These are phyloP conservation scores for Onychomys leucogaster DNA, from an alignment of 2,797 vertebrate genomes.

Conservation along the genomic window DNA sequence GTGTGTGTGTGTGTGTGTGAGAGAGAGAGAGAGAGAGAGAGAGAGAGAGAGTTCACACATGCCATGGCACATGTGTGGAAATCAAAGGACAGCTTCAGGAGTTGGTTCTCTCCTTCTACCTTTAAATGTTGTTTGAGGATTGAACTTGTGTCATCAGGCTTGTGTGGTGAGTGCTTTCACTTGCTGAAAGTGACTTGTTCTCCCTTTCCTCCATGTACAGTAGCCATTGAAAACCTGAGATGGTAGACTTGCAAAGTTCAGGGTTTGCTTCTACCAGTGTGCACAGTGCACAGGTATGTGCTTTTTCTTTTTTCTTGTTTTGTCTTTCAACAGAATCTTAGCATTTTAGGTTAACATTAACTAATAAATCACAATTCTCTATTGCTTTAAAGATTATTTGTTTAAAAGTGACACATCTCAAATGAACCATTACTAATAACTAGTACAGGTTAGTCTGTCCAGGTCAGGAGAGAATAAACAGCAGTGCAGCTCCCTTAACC, in stretches of 20 bases:
- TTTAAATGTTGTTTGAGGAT: neutral
- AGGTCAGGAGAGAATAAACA: slow-evolving; percentile 78
- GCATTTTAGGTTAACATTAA: slow-evolving; percentile 81
- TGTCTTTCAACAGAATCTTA: neutral
- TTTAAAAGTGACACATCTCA: slow-evolving; percentile 78
- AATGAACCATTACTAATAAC: slow-evolving; percentile 74
- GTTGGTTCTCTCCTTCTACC: neutral
- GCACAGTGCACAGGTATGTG: neutral
- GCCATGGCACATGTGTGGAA: neutral
- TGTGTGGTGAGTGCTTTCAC: neutral
- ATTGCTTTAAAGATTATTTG: slow-evolving; percentile 75
- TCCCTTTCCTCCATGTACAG: neutral
- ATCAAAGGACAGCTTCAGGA: neutral
- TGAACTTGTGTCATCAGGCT: neutral
- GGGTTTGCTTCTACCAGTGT: neutral
- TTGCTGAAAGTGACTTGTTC: neutral
- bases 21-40: too few relatives aligned
- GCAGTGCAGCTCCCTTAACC: slow-evolving; percentile 84
- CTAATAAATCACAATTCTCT: slow-evolving; percentile 86
- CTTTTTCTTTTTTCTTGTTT: too few relatives aligned
- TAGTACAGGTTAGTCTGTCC: slow-evolving; percentile 82
- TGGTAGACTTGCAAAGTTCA: neutral
- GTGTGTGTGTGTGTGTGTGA: neutral
- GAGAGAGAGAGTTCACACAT: neutral
- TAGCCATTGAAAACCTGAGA: neutral